A percentile compares a stretch with the other conserved stretches of the same genome.
These are phyloP conservation scores for Cotesia congregata DNA, from an alignment of 2,888 invertebrate genomes.

Conservation along the genomic window DNA sequence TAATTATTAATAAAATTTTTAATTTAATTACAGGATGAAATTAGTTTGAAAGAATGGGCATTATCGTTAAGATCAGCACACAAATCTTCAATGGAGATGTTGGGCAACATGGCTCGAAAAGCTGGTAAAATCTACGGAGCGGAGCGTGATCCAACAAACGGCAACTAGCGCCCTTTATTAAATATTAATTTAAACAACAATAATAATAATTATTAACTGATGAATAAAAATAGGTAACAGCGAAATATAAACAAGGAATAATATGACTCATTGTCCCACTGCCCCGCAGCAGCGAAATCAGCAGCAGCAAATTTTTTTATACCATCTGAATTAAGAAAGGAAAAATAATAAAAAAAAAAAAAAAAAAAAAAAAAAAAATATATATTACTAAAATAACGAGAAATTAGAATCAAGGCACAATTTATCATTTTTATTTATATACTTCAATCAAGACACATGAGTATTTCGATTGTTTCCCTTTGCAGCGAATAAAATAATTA, in stretches of 20 bases:
- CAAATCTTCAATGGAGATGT: constrained; percentile 94
- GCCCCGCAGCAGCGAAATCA: constrained; percentile 62
- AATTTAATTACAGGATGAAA: constrained; percentile 85
- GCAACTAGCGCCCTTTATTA: constrained; percentile 68
- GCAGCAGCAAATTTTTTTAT: constrained; percentile 64
- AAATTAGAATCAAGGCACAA: constrained; percentile 15
- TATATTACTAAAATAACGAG: constrained; percentile 12
- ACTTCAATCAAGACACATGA: not conserved
- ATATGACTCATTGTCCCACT: constrained; percentile 62
- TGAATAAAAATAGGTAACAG: constrained; percentile 32
- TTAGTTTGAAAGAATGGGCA: constrained; percentile 99
- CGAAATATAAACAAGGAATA: constrained; percentile 32
- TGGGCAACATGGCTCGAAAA: constrained; percentile 98
- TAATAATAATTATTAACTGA: constrained; percentile 20
- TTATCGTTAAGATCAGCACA: constrained; percentile 95
- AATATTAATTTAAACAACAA: constrained; percentile 18
- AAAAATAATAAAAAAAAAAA: constrained; percentile 8
- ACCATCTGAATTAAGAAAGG: constrained; percentile 51
- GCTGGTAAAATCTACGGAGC: constrained; percentile 99
- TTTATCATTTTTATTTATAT: not conserved
- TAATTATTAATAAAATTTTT: constrained; percentile 17
- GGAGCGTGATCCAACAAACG: constrained; percentile 74
- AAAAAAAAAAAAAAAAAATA: constrained; percentile 27
- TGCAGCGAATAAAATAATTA: constrained; percentile 24
- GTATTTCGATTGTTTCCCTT: constrained; percentile 2